phyloP scores from a whole-genome alignment of 2,113 vertebrate genomes.

The Phoenicopterus ruber region DNA sequence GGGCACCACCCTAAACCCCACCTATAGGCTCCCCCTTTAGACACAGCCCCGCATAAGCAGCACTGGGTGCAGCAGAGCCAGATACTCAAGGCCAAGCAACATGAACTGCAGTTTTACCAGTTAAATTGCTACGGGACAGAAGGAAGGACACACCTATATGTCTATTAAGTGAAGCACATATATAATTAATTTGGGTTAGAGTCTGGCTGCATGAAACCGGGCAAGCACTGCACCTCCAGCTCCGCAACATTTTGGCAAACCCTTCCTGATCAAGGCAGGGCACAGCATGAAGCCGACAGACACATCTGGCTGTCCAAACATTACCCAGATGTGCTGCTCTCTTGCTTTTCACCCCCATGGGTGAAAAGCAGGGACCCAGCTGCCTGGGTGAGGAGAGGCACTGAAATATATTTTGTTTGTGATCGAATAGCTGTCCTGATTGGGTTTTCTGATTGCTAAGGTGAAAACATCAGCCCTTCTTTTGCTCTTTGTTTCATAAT shows the following conservation, averaged over 20 bases:
- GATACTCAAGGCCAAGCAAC: neutral
- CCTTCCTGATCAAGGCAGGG: neutral
- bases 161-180: neutral
- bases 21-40: neutral
- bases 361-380: too few relatives aligned
- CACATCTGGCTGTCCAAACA: neutral
- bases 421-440: neutral
- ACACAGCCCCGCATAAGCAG: rapidly evolving
- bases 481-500: conserved; percentile 13
- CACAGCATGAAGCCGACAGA: neutral
- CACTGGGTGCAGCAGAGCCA: neutral
- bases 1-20: neutral
- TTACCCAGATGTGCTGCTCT: neutral
- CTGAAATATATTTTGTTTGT: neutral
- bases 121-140: neutral
- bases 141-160: neutral
- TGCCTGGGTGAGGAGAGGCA: neutral
- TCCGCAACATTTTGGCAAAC: rapidly evolving
- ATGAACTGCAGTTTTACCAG: neutral
- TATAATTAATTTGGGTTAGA: neutral
- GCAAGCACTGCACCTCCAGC: neutral
- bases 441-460: neutral
- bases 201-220: neutral
- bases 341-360: neutral
- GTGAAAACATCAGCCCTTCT: neutral